Percentiles rank a stretch among this genome's conserved stretches.
Evolutionary conservation across 2,888 invertebrate species (phyloP).

Genomic region (Capitulum mitella): DNA sequence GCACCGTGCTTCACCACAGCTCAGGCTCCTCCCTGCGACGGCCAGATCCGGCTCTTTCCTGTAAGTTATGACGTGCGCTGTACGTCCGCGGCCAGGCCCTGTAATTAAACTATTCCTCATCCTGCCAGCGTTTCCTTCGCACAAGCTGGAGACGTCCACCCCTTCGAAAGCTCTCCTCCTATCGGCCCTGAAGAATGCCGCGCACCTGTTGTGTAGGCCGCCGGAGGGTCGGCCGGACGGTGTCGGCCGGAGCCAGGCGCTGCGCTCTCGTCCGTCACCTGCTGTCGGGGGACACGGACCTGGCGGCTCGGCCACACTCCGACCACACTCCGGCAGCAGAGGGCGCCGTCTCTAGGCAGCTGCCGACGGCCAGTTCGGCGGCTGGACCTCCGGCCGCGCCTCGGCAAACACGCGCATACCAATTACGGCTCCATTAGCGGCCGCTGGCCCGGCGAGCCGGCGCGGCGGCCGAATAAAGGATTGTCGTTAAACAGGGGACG

Average conservation of each 20-base stretch:
- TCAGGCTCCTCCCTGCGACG: neutral
- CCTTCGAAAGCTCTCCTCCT: constrained; percentile 3
- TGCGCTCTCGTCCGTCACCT: too few relatives aligned
- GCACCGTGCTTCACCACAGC: too few relatives aligned
- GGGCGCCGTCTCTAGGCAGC: too few relatives aligned
- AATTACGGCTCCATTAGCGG: neutral
- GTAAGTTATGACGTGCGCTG: constrained; percentile 1
- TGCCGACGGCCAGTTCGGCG: too few relatives aligned
- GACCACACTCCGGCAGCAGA: too few relatives aligned
- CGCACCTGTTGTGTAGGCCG: neutral
- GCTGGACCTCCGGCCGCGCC: neutral
- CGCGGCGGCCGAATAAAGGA: neutral
- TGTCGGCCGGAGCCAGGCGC: neutral
- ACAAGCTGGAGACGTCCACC: neutral
- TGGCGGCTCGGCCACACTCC: too few relatives aligned
- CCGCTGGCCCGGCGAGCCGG: neutral
- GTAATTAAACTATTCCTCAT: constrained; percentile 10
- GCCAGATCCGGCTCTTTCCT: neutral
- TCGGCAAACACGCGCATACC: constrained; percentile 4
- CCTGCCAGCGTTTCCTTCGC: neutral
- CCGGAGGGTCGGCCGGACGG: neutral
- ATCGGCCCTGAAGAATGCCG: neutral
- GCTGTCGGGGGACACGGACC: too few relatives aligned
- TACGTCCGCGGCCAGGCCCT: neutral
- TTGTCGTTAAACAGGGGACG: neutral